Percentiles rank a stretch among this genome's conserved stretches.
Conservation (phyloP, 2,888 invertebrate species). For the Palloptera scutellata region DNA sequence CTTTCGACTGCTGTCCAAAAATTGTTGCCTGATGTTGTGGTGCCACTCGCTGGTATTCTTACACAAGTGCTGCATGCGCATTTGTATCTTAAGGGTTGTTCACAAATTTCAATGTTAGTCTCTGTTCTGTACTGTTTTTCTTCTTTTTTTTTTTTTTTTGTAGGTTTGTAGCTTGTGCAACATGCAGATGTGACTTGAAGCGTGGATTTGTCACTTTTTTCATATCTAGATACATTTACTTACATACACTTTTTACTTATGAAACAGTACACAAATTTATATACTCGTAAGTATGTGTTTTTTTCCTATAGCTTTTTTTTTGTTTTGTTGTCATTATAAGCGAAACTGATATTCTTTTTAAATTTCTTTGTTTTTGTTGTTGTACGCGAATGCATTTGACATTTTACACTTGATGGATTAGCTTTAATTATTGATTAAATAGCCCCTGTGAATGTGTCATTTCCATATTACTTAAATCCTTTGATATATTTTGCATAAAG, state of each 20-base stretch:
- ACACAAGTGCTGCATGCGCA: not conserved
- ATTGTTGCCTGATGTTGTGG: not conserved
- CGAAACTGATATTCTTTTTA: too few relatives aligned
- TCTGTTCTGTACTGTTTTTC: too few relatives aligned
- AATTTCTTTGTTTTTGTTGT: slow-evolving; percentile 32
- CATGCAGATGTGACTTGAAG: slow-evolving; percentile 54
- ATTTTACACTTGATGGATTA: slow-evolving; percentile 64
- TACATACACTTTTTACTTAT: slow-evolving; percentile 37
- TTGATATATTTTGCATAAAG: not conserved
- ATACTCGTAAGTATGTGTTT: slow-evolving; percentile 12
- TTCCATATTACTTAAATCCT: not conserved
- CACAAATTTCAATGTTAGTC: not conserved
- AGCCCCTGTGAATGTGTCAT: slow-evolving; percentile 15
- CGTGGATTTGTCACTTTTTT: slow-evolving; percentile 47
- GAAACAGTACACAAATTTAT: too few relatives aligned
- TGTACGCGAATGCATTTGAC: slow-evolving; percentile 62
- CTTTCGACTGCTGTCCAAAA: too few relatives aligned
- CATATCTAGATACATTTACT: slow-evolving; percentile 34
- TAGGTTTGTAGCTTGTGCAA: slow-evolving; percentile 43
- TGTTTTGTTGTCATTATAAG: slow-evolving; percentile 14
- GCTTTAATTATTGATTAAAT: slow-evolving; percentile 61
- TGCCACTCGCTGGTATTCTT: slow-evolving; percentile 1
- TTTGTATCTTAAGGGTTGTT: slow-evolving; percentile 44
- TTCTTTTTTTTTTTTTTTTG: not conserved
- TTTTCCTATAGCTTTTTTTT: slow-evolving; percentile 22